Percentiles rank a stretch among this genome's conserved stretches.
These are phyloP conservation scores for Alces alces DNA, from an alignment of 2,113 vertebrate species.

Conservation along the genomic window DNA sequence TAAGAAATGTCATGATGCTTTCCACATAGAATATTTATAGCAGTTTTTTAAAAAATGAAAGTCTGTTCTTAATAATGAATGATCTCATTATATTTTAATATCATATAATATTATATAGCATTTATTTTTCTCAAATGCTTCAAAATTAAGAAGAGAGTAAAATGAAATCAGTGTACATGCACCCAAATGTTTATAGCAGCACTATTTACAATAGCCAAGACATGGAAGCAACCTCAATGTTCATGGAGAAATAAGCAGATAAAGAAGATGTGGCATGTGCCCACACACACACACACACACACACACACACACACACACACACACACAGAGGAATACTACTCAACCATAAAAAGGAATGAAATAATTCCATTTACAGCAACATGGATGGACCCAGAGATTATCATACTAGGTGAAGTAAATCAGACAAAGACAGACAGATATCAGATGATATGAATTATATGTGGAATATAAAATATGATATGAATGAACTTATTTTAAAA, in stretches of 20 bases:
- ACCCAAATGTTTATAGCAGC: background rate
- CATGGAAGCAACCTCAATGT: background rate
- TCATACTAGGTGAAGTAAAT: background rate
- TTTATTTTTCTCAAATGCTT: constrained; percentile 5
- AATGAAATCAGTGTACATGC: background rate
- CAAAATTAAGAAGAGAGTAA: background rate
- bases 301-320: background rate
- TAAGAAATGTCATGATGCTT: background rate
- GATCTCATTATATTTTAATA: background rate
- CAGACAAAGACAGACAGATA: background rate
- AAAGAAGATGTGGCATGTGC: background rate
- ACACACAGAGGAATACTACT: background rate
- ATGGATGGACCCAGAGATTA: background rate
- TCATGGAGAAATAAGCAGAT: background rate
- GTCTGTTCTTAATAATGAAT: background rate
- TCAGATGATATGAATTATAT: background rate
- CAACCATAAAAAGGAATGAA: background rate
- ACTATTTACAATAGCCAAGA: background rate
- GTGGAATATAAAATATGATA: background rate
- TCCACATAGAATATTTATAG: background rate
- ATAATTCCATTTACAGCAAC: background rate
- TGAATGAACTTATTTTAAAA: background rate
- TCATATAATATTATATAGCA: background rate
- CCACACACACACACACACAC: too few relatives aligned
- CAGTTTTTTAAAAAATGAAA: background rate